These are phyloP conservation scores for Zaprionus lineosus DNA, from an alignment of 2,888 invertebrate species.

Conservation along the genomic window DNA sequence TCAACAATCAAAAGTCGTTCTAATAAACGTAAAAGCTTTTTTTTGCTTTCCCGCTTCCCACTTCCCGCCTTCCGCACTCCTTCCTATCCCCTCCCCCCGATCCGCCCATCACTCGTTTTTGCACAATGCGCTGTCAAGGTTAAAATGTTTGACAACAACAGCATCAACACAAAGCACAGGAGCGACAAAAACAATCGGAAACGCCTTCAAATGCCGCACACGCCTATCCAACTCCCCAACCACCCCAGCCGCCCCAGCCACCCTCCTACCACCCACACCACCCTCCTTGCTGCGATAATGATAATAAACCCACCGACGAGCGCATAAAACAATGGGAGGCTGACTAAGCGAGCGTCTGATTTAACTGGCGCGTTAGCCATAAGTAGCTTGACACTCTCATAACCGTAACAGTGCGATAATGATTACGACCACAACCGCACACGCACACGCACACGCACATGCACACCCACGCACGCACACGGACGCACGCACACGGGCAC, in stretches of 20 bases:
- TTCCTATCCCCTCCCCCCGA: no score
- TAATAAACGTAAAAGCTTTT: slow-evolving; percentile 72
- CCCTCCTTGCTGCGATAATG: slow-evolving; percentile 51
- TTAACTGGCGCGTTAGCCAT: slow-evolving; percentile 75
- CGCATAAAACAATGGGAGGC: slow-evolving; percentile 72
- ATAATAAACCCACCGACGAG: slow-evolving; percentile 64
- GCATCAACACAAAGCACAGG: no score
- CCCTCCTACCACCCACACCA: not conserved
- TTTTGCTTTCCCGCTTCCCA: slow-evolving; percentile 18
- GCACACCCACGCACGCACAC: slow-evolving; percentile 6
- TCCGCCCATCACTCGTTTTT: no score
- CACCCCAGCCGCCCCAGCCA: not conserved
- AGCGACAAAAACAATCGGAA: slow-evolving; percentile 38
- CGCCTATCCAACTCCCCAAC: not conserved
- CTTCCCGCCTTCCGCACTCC: no score
- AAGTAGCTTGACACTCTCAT: slow-evolving; percentile 80
- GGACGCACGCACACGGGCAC: slow-evolving; percentile 19
- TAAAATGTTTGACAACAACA: slow-evolving; percentile 34
- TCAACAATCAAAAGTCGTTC: slow-evolving; percentile 72
- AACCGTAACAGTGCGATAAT: slow-evolving; percentile 80
- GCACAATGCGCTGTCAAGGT: slow-evolving; percentile 48
- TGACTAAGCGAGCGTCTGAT: slow-evolving; percentile 67
- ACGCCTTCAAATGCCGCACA: slow-evolving; percentile 27
- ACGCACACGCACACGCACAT: slow-evolving; percentile 20
- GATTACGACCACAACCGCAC: slow-evolving; percentile 66